Base-by-base conservation (phyloP, 2,797 vertebrate species). In the Onychomys arenicola region DNA sequence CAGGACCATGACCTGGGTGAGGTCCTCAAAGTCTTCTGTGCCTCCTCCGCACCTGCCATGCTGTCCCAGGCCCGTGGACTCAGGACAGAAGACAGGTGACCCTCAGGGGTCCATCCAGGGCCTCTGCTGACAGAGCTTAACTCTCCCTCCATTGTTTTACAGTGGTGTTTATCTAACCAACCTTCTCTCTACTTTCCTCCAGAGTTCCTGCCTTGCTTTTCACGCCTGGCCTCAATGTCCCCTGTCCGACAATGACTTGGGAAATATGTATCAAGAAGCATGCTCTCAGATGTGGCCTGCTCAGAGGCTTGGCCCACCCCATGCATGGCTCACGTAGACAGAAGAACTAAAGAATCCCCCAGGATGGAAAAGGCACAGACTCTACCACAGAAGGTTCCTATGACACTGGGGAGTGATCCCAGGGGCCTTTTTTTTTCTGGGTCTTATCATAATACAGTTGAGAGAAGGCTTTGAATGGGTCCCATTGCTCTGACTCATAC, bases 321-420 rank as follows among this genome's bases (percentile, higher is more conserved):
- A 6, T 0, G 0, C 37, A 6, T 0, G 0, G n/a, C 43, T 59
- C 63, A 14, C 21, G 7, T 0, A 3, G 11, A 1, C 67, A 12
- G 5, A 52, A 23, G 8, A 19, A 32, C 34, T 40, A 4, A 40
- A 52, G 40, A 69, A 34, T 16, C 11, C 0, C 27, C 0, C 0
- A 4, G 27, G 6, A 40, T 37, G 16, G 4, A 2, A 32, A 8
- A 55, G 6, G 19, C 1, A 11, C 3, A 3, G 2, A 25, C 9
- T 19, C 2, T 0, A 1, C 11, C 75, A 29, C 61, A 6, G 6
- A 29, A 2, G 13, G 4, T 5, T 40, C 17, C 16, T 12, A 0
- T 21, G 11, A 43, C 37, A 0, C 1, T 12, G 6, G 8, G 63
- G 77, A 12, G 5, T 0, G 5, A 2, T 2, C 43, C 14, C 5